A percentile compares a stretch with the other conserved stretches of the same genome.
phyloP scores from a whole-genome alignment of 2,888 invertebrate genomes.

The Trissoscelio sp. region DNA sequence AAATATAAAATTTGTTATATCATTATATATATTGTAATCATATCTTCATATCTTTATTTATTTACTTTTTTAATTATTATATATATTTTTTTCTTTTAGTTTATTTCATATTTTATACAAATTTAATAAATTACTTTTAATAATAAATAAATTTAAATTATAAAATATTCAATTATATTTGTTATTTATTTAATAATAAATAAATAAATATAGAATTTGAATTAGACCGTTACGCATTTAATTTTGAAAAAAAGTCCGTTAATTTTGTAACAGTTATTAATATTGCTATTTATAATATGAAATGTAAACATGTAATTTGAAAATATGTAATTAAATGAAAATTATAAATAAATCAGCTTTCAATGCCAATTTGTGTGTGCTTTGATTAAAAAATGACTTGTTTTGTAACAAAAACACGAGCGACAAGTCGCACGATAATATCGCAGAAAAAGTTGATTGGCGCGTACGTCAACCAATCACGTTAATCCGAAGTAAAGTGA shows the following conservation, averaged over 20 bases:
- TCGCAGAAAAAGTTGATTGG: constrained; percentile 26
- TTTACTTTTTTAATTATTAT: too few relatives aligned
- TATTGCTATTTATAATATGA: not conserved
- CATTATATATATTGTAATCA: too few relatives aligned
- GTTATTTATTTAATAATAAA: too few relatives aligned
- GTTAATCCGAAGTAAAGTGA: constrained; percentile 11
- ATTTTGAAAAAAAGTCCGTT: not conserved
- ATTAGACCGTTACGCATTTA: not conserved
- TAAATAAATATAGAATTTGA: too few relatives aligned
- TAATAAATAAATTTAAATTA: too few relatives aligned
- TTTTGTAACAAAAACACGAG: constrained; percentile 27
- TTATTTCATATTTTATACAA: too few relatives aligned
- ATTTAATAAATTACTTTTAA: too few relatives aligned
- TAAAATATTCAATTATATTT: too few relatives aligned
- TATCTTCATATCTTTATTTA: too few relatives aligned
- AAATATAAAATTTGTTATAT: too few relatives aligned
- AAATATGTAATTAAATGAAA: constrained; percentile 5
- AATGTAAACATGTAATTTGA: constrained; percentile 10
- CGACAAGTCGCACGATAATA: constrained; percentile 23
- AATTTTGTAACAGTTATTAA: not conserved
- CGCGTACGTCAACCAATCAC: constrained; percentile 22
- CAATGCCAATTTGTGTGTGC: constrained; percentile 14
- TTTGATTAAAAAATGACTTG: constrained; percentile 26
- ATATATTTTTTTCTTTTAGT: too few relatives aligned
- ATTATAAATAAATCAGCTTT: constrained; percentile 25